These are phyloP conservation scores for Crocuta crocuta DNA, from an alignment of 2,113 vertebrate genomes.

Conservation along the genomic window DNA sequence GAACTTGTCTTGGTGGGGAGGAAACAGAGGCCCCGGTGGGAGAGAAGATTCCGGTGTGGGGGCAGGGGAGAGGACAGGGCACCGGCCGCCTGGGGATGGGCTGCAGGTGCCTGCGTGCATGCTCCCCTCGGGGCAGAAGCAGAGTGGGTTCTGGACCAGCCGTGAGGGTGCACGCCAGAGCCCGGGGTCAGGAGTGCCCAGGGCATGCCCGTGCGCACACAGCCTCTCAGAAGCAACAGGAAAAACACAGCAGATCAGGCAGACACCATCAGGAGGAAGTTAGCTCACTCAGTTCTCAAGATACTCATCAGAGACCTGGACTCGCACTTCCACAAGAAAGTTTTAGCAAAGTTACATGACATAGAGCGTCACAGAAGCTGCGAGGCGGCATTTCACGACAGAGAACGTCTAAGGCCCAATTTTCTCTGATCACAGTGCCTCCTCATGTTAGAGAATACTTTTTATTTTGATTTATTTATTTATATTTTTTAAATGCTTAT, in stretches of 20 bases:
- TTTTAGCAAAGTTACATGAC: neutral
- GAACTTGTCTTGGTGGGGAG: neutral
- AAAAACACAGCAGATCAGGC: neutral
- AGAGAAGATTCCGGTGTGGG: rapidly evolving
- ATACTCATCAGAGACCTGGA: neutral
- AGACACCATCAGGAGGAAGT: neutral
- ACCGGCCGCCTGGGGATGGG: neutral
- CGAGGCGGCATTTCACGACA: neutral
- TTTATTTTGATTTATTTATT: too few species aligned
- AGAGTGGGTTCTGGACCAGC: neutral
- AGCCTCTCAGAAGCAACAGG: neutral
- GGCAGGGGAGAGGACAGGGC: too few species aligned
- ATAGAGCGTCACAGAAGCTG: neutral
- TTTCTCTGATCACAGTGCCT: neutral
- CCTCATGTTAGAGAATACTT: neutral
- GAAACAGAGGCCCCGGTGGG: rapidly evolving
- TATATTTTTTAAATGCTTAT: too few species aligned
- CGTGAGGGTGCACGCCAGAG: rapidly evolving
- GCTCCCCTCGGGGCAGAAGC: too few species aligned
- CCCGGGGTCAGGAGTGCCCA: neutral
- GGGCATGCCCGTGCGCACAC: rapidly evolving
- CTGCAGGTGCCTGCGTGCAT: neutral
- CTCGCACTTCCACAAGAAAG: neutral
- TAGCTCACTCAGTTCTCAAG: neutral
- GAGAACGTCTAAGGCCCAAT: neutral